Evolutionary conservation across 2,888 invertebrate genomes (phyloP), one percentile per base, ranked within the genome.

Genomic region (Spodoptera picta): DNA sequence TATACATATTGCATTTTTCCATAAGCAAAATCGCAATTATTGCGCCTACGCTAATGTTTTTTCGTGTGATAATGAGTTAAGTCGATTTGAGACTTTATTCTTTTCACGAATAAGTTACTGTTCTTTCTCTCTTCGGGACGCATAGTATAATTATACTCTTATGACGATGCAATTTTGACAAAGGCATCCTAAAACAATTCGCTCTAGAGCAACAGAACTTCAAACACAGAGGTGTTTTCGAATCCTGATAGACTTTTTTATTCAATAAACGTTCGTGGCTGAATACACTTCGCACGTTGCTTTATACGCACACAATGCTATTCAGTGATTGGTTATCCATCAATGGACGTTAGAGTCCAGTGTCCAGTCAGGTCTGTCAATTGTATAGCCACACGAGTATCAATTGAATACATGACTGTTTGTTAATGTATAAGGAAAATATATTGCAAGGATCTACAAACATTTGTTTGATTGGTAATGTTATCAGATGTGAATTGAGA

Each of bases 271-370:
- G 52, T n/a, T 9, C 12, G 44, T 11, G 44, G 49, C 60, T 54
- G 42, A 60, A 53, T 41, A 51, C 43, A 47, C 6, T 48, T 44
- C n/a, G 12, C 4, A 14, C 41, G 19, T 45, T 51, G 49, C 9
- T 63, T 10, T 57, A 27, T 65, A 47, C 12, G 19, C 31, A 46
- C 46, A 54, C 53, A 47, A 65, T 51, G 45, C 46, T 12, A 41
- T 65, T 31, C 43, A 65, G 53, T 50, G 46, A 44, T 50, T 41
- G 73, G 50, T 24, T 58, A 36, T 19, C 53, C 45, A 24, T 65
- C 45, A 53, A 50, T 54, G 24, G 73, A 50, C 23, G 41, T 24
- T 47, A 14, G 12, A 47, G 52, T 23, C 11, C 45, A 50, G 27
- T 31, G 52, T 23, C 9, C 45, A 50, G 27, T 31, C 23, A 36